Conservation (phyloP, 2,113 vertebrate species). For the Pelvicachromis taeniatus region DNA sequence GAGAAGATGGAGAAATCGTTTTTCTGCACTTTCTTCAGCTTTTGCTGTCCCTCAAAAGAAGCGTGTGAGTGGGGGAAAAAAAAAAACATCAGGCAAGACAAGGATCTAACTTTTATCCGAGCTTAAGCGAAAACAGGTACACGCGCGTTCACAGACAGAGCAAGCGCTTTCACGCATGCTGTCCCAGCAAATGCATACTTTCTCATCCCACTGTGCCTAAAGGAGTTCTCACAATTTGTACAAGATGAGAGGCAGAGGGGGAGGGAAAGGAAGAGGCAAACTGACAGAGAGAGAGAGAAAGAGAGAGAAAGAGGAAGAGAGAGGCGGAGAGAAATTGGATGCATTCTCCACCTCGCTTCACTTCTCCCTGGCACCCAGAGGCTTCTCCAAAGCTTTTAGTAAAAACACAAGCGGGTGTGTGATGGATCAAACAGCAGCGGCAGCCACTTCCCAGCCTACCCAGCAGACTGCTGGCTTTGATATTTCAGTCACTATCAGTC, state of each 20-base stretch:
- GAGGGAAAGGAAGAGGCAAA: slow-evolving; percentile 1
- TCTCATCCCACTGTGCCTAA: slow-evolving; percentile 43
- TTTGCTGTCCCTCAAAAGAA: slow-evolving; percentile 1
- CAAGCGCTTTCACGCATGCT: slow-evolving; percentile 16
- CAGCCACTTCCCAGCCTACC: slow-evolving; percentile 52
- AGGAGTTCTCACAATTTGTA: slow-evolving; percentile 58
- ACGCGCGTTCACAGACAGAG: slow-evolving; percentile 29
- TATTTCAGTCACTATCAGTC: slow-evolving; percentile 65
- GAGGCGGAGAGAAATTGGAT: slow-evolving; percentile 33
- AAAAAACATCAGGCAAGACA: background rate
- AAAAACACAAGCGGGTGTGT: slow-evolving; percentile 55
- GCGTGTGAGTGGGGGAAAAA: background rate
- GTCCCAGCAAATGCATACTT: slow-evolving; percentile 24
- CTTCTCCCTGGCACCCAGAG: slow-evolving; percentile 46
- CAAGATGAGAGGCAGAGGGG: slow-evolving; percentile 55
- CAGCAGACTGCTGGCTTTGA: slow-evolving; percentile 58
- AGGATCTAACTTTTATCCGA: slow-evolving; percentile 41
- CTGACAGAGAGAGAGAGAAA: slow-evolving; percentile 24
- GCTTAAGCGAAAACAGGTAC: slow-evolving; percentile 15
- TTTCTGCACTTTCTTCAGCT: slow-evolving; percentile 9
- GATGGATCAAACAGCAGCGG: slow-evolving; percentile 58
- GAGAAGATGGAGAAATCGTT: slow-evolving; percentile 25
- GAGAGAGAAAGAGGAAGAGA: background rate
- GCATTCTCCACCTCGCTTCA: slow-evolving; percentile 49
- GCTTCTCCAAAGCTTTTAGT: slow-evolving; percentile 68